These are phyloP conservation scores for Colletes collaris DNA, from an alignment of 2,888 invertebrate genomes.

Conservation along the genomic window DNA sequence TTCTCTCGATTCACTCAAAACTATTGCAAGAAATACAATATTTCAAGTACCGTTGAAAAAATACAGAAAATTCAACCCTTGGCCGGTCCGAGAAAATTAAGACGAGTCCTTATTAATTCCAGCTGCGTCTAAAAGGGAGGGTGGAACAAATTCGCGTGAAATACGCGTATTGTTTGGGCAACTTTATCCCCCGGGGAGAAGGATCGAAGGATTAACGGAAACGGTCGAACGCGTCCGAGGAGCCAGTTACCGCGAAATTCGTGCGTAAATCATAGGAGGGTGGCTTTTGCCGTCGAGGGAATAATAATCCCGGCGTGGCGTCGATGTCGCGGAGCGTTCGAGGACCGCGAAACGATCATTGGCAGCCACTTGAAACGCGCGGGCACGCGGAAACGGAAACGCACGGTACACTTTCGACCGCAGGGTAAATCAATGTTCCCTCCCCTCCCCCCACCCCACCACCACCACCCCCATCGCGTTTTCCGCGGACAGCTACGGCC, in stretches of 20 bases:
- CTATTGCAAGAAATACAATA: too few relatives aligned
- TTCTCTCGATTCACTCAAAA: too few relatives aligned
- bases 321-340: background rate
- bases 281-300: background rate
- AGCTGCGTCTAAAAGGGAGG: too few relatives aligned
- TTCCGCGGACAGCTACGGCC: background rate
- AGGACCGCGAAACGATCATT: slow-evolving; percentile 6
- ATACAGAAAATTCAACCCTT: too few relatives aligned
- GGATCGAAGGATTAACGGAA: too few relatives aligned
- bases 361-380: slow-evolving; percentile 8
- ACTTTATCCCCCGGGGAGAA: too few relatives aligned
- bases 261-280: background rate
- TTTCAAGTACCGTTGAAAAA: too few relatives aligned
- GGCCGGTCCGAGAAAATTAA: too few relatives aligned
- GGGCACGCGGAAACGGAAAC: slow-evolving; percentile 44
- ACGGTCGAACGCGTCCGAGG: background rate
- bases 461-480: background rate
- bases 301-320: background rate
- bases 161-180: too few relatives aligned
- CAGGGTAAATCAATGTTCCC: slow-evolving; percentile 55
- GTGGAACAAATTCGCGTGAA: too few relatives aligned
- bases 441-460: slow-evolving; percentile 2
- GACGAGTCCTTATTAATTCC: too few relatives aligned
- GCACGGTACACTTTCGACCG: slow-evolving; percentile 53
- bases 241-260: background rate